These are phyloP conservation scores for Euzophera pinguis DNA, from an alignment of 2,888 invertebrate genomes.

Conservation along the genomic window DNA sequence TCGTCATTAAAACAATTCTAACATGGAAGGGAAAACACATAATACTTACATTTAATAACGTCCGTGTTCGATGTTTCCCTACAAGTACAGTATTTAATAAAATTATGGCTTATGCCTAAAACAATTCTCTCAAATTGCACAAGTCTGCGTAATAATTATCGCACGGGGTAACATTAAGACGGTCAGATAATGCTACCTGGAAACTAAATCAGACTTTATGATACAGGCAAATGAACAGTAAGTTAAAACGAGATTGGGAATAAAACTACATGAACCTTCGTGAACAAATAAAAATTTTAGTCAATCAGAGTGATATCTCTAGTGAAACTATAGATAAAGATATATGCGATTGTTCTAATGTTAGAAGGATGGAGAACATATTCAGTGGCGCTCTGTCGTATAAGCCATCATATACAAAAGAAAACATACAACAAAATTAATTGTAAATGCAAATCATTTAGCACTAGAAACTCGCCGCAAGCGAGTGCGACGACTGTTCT, in stretches of 20 bases:
- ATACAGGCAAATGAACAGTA: neutral
- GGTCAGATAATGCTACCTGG: conserved; percentile 5
- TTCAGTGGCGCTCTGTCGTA: too few species aligned
- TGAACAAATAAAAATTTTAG: too few species aligned
- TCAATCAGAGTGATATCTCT: too few species aligned
- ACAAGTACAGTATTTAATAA: conserved; percentile 5
- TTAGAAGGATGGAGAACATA: too few species aligned
- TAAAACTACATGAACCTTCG: too few species aligned
- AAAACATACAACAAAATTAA: conserved; percentile 2
- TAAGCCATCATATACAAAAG: neutral
- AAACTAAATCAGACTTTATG: neutral
- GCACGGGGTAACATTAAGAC: conserved; percentile 20
- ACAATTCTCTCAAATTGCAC: conserved; percentile 19
- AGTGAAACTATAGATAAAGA: too few species aligned
- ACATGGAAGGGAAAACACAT: neutral
- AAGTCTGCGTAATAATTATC: conserved; percentile 30
- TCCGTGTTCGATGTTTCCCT: conserved; percentile 2
- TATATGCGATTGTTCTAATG: too few species aligned
- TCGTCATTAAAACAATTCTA: neutral
- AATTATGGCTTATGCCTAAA: conserved; percentile 1
- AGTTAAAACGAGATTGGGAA: too few species aligned
- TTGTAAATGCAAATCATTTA: conserved; percentile 10
- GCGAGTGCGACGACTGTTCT: conserved; percentile 29
- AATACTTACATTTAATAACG: conserved; percentile 2
- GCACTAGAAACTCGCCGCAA: conserved; percentile 23